Base-by-base conservation (phyloP, 2,888 invertebrate species). In the Polietes domitor region DNA sequence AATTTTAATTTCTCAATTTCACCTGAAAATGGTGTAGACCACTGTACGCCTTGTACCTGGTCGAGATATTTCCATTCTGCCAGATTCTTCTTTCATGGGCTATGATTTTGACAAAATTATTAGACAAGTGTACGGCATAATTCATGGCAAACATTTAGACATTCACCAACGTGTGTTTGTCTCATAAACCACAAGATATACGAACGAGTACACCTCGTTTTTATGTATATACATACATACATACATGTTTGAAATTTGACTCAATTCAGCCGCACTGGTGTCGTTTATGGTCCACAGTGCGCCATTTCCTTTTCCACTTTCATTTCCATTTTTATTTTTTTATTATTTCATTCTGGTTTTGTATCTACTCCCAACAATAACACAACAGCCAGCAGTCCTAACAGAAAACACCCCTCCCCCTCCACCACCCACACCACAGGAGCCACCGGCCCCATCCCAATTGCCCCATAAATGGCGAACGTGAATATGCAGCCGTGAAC, bases 311-410 rank as follows among this genome's bases (percentile, higher is more conserved):
- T 70, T 74, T 61, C 71, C 80, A 78, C 58, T 84, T 76, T 70
- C 71, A 63, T 41, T 80, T 71, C 41, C 55, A 50, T 82, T 80
- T 78, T 76, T 78, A 77, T 78, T 77, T 82, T 84, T 83, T 79
- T 80, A 53, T 73, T 86, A 83, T 76, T 84, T 84, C 85, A 43
- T 87, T 70, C 80, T 83, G 37, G 58, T 82, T 47, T 78, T 76
- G 75, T 82, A 63, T 77, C 77, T 53, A 28, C 55, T 73, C 73
- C 50, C 37, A 32, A 65, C 58, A 55, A 68, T 63, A 28, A 47
- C 1, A 53, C 41, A 71, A 50, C 70, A 41, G 24, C 12, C 19
- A 17, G 28, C 4, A 28, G n/a, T 7, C 15, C 61, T 61, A n/a
- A n/a, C n/a, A n/a, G n/a, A n/a, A n/a, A n/a, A n/a, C n/a, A n/a